phyloP scores from a whole-genome alignment of 1,140 invertebrate genomes.

The Acromyrmex charruanus region DNA sequence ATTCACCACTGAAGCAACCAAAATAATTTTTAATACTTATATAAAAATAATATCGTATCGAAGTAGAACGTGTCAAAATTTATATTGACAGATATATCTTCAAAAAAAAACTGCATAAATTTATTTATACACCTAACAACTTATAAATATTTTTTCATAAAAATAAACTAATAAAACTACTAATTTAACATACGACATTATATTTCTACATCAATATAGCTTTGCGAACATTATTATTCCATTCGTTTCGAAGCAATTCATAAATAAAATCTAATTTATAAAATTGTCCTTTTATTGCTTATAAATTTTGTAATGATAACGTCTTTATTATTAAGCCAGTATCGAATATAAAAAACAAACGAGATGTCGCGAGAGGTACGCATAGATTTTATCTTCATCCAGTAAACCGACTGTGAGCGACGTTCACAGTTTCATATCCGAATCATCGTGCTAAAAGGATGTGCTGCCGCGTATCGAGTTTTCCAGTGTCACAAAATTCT shows the following conservation, averaged over 20 bases:
- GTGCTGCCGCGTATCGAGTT: neutral
- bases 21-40: no score
- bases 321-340: neutral
- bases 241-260: neutral
- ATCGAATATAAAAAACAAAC: neutral
- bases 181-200: neutral
- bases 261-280: neutral
- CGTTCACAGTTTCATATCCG: slow-evolving; percentile 31
- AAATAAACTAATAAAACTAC: neutral
- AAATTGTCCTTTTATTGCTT: neutral
- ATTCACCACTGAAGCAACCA: no score
- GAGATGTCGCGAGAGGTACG: neutral
- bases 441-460: slow-evolving; percentile 18
- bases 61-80: no score
- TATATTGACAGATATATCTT: no score
- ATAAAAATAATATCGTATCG: no score
- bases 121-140: neutral
- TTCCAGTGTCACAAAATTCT: slow-evolving; percentile 24
- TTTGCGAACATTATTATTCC: neutral
- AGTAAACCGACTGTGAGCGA: slow-evolving; percentile 26
- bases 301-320: neutral
- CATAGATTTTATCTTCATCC: slow-evolving; percentile 20
- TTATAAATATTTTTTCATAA: neutral
- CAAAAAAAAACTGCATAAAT: no score
- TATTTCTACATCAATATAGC: neutral